phyloP scores from a whole-genome alignment of 53 echinoderm and acorn worm genomes.

The Astropecten irregularis region DNA sequence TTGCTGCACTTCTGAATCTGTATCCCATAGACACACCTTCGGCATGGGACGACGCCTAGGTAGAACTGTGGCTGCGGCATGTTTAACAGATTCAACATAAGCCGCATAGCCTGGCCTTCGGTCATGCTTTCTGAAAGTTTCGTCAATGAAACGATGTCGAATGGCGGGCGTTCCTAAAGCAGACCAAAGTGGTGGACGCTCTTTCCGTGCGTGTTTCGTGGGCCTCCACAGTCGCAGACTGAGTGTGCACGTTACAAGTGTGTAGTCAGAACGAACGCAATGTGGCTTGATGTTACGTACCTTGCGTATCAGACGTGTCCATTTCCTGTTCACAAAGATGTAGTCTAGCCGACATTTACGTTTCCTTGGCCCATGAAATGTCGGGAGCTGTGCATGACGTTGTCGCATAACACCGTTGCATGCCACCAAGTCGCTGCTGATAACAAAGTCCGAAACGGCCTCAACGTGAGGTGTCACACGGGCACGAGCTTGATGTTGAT shows the following conservation, averaged over 20 bases:
- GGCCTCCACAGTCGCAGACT: slow-evolving; percentile 25
- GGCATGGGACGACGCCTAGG: slow-evolving; percentile 16
- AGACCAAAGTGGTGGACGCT: slow-evolving; percentile 32
- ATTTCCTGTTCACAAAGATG: slow-evolving; percentile 47
- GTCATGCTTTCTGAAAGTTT: slow-evolving; percentile 12
- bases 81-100: slow-evolving; percentile 37
- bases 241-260: slow-evolving; percentile 29
- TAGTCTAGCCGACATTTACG: slow-evolving; percentile 42
- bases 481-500: not conserved
- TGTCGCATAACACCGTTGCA: slow-evolving; percentile 49
- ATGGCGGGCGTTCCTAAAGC: not conserved
- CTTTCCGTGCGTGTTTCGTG: slow-evolving; percentile 17
- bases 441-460: slow-evolving; percentile 38
- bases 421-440: slow-evolving; percentile 29
- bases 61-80: slow-evolving; percentile 37
- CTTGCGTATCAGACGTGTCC: slow-evolving; percentile 51
- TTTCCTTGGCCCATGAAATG: slow-evolving; percentile 25
- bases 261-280: slow-evolving; percentile 17
- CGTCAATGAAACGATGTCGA: slow-evolving; percentile 1
- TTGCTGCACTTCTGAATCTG: slow-evolving; percentile 23
- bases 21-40: slow-evolving; percentile 27
- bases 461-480: not conserved
- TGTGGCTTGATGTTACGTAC: slow-evolving; percentile 37
- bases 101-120: slow-evolving; percentile 7
- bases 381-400: slow-evolving; percentile 17